Conservation (phyloP, 2,797 vertebrate genomes). For the Telmatherina bonti region DNA sequence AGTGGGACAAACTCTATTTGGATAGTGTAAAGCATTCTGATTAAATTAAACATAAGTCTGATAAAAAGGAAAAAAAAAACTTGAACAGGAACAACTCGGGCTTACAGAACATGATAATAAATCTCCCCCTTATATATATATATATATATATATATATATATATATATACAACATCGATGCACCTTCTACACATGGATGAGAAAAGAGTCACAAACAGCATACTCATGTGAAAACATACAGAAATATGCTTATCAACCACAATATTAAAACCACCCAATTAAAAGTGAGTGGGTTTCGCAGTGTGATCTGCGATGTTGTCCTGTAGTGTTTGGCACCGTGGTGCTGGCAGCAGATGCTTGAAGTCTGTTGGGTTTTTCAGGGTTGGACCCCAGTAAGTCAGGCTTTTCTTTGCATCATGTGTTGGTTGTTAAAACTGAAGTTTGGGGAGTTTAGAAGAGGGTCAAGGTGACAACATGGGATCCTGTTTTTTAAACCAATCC, state of each 20-base stretch:
- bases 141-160: too few species aligned
- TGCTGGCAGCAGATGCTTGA: too few species aligned
- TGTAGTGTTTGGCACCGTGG: not conserved
- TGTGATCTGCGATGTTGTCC: not conserved
- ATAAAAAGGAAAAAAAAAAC: slow-evolving; percentile 17
- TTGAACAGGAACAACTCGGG: not conserved
- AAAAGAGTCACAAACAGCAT: too few species aligned
- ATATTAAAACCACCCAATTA: not conserved
- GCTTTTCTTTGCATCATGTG: not conserved
- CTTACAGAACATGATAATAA: not conserved
- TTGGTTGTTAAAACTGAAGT: not conserved
- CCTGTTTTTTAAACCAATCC: too few species aligned
- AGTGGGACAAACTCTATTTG: slow-evolving; percentile 15
- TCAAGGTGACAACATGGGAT: too few species aligned
- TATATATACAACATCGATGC: not conserved
- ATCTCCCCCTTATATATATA: too few species aligned
- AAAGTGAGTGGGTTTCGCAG: not conserved
- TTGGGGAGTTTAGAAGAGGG: not conserved
- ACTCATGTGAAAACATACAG: not conserved
- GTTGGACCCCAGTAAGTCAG: too few species aligned
- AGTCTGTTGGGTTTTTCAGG: not conserved
- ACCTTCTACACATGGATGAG: not conserved
- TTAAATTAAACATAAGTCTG: slow-evolving; percentile 28
- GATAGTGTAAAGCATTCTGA: slow-evolving; percentile 23
- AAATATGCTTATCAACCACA: not conserved